These are phyloP conservation scores for Stichopus chloronotus DNA, from an alignment of 35 echinoderm and acorn worm species.

Conservation along the genomic window DNA sequence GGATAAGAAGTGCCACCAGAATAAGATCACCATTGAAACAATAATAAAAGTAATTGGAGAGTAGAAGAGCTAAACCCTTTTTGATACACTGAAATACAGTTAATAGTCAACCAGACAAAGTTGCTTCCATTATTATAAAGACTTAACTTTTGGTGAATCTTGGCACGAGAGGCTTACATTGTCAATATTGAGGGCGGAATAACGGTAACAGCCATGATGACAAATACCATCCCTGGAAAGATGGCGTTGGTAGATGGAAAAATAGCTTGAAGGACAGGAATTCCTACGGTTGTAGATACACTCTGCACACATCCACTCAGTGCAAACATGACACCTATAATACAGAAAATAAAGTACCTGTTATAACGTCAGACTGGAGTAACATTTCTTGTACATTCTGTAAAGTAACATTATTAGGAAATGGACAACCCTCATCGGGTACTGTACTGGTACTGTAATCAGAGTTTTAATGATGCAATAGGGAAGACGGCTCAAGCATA, in stretches of 20 bases:
- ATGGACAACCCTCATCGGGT: not conserved
- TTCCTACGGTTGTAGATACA: not conserved
- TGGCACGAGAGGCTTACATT: slow-evolving; percentile 20
- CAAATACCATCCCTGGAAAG: slow-evolving; percentile 36
- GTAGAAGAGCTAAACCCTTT: too few relatives aligned
- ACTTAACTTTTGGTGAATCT: too few relatives aligned
- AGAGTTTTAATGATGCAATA: not conserved
- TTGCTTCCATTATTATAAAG: too few relatives aligned
- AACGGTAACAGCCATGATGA: slow-evolving; percentile 31
- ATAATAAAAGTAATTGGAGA: too few relatives aligned
- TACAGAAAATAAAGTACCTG: not conserved
- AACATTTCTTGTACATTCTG: not conserved
- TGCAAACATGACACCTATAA: slow-evolving; percentile 57
- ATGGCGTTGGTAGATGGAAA: slow-evolving; percentile 17
- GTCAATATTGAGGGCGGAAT: slow-evolving; percentile 32
- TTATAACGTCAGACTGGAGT: not conserved
- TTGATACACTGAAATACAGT: too few relatives aligned
- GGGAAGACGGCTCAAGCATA: too few relatives aligned
- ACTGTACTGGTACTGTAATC: not conserved
- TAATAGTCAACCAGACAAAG: too few relatives aligned
- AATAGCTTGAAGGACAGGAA: slow-evolving; percentile 33
- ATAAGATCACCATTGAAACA: too few relatives aligned
- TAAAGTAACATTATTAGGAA: not conserved
- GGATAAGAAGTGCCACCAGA: too few relatives aligned
- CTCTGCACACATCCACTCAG: slow-evolving; percentile 54